Evolutionary conservation across 1,140 invertebrate genomes (phyloP).

Genomic region (Microplitis mediator): DNA sequence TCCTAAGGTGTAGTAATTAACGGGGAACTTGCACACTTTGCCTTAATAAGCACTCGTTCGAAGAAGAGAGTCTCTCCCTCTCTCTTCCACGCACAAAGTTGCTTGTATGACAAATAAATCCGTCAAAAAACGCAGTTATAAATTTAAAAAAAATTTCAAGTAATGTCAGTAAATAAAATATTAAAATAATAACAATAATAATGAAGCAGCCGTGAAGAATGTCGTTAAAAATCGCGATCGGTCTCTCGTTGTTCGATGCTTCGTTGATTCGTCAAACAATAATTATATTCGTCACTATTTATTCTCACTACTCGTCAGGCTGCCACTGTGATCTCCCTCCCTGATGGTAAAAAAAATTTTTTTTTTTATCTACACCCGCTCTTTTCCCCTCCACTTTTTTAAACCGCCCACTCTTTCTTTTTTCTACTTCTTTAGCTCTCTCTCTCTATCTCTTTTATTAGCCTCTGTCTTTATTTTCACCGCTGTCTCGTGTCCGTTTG

Average conservation of each 20-base stretch:
- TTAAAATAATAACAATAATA: background rate
- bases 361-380: slow-evolving; percentile 16
- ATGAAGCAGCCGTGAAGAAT: background rate
- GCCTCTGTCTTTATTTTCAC: slow-evolving; percentile 17
- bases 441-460: slow-evolving; percentile 33
- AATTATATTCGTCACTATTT: slow-evolving; percentile 24
- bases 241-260: slow-evolving; percentile 13
- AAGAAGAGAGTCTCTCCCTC: slow-evolving; percentile 21
- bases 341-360: background rate
- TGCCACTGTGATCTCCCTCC: slow-evolving; percentile 3
- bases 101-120: background rate
- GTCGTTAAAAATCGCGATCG: background rate
- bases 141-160: background rate
- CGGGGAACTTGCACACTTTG: background rate
- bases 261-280: slow-evolving; percentile 26
- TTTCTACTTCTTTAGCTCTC: slow-evolving; percentile 27
- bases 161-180: background rate
- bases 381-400: slow-evolving; percentile 38
- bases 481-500: slow-evolving; percentile 33
- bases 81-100: slow-evolving; percentile 2
- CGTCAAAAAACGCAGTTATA: background rate
- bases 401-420: slow-evolving; percentile 17
- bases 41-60: slow-evolving; percentile 5
- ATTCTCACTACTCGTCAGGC: slow-evolving; percentile 25
- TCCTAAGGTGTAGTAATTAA: no score